These are phyloP conservation scores for Microtus montanus DNA, from an alignment of 2,113 vertebrate genomes.

Conservation along the genomic window DNA sequence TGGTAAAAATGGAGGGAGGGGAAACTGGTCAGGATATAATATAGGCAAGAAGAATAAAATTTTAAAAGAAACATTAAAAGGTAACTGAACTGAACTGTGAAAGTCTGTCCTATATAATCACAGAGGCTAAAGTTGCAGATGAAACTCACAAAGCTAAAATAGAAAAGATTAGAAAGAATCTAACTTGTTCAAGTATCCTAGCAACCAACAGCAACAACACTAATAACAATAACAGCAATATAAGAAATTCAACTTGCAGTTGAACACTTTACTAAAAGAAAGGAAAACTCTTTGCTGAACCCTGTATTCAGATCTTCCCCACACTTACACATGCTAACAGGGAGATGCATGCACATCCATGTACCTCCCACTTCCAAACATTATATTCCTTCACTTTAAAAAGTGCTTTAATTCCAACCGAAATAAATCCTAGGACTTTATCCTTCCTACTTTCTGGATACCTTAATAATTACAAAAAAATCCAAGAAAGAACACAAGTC, in stretches of 20 bases:
- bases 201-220: not conserved
- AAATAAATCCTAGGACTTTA: not conserved
- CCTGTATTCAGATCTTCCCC: not conserved
- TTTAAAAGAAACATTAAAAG: not conserved
- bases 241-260: not conserved
- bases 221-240: not conserved
- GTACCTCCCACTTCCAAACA: not conserved
- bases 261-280: not conserved
- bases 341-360: not conserved
- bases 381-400: not conserved
- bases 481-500: not conserved
- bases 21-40: not conserved
- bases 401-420: not conserved
- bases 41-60: not conserved
- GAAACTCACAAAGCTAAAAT: not conserved
- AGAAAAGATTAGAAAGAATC: not conserved
- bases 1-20: not conserved
- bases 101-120: not conserved
- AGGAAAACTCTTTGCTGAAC: not conserved
- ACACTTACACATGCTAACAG: rapidly evolving
- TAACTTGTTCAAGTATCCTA: not conserved
- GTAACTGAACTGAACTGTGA: not conserved
- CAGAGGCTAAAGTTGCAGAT: not conserved
- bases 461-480: conserved; percentile 39
- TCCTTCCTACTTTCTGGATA: conserved; percentile 16